Percentiles rank a stretch among this genome's conserved stretches.
Evolutionary conservation across 2,888 invertebrate species (phyloP).

Genomic region (Carpatolechia fugitivella): DNA sequence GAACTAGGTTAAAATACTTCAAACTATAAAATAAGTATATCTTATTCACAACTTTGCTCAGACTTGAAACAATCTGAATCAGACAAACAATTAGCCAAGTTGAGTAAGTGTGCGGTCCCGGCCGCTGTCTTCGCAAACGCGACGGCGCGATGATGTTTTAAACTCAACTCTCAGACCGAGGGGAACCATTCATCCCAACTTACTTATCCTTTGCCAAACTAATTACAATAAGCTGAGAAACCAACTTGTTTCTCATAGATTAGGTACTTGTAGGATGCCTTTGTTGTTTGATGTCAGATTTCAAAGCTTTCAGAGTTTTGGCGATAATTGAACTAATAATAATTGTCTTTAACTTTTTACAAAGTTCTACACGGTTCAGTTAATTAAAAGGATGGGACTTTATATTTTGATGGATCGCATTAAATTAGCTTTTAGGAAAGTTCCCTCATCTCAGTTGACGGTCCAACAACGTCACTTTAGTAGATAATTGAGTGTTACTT

Average conservation of each 20-base stretch:
- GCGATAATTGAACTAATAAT: background rate
- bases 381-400: background rate
- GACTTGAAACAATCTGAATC: background rate
- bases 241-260: conserved; percentile 9
- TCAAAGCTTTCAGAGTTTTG: background rate
- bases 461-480: too few relatives aligned
- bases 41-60: background rate
- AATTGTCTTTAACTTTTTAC: background rate
- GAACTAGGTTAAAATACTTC: too few relatives aligned
- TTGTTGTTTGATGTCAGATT: conserved; percentile 9
- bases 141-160: background rate
- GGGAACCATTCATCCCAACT: conserved; percentile 8
- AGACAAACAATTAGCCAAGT: background rate
- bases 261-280: background rate
- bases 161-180: background rate
- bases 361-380: background rate
- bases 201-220: conserved; percentile 4
- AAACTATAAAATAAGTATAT: too few relatives aligned
- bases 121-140: background rate
- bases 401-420: background rate
- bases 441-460: background rate
- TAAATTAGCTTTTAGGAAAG: background rate
- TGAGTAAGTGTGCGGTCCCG: background rate
- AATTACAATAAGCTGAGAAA: conserved; percentile 9
- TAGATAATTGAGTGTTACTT: too few relatives aligned